Evolutionary conservation across 2,888 invertebrate species (phyloP).

Genomic region (Dicyrtoma fusca): DNA sequence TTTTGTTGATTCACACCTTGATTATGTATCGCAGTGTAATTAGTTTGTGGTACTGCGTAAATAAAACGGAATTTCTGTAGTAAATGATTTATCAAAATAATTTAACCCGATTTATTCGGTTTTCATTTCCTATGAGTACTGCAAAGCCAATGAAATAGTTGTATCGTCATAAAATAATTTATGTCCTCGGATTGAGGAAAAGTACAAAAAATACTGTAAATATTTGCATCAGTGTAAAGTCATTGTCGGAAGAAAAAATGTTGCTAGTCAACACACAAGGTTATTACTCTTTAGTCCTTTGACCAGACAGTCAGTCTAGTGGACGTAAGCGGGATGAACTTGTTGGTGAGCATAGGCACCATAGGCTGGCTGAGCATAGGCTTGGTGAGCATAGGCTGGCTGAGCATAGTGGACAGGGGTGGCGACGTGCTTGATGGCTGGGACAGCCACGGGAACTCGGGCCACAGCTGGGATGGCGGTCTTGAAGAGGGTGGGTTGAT

Average conservation of each 20-base stretch:
- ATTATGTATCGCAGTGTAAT: too few species aligned
- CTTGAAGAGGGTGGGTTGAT: slow-evolving; percentile 64
- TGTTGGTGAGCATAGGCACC: slow-evolving; percentile 33
- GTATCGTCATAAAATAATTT: too few species aligned
- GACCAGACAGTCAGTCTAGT: not conserved
- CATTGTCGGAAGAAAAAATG: not conserved
- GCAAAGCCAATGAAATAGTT: not conserved
- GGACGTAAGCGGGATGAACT: slow-evolving; percentile 25
- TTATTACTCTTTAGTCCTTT: not conserved
- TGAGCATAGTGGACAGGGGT: slow-evolving; percentile 46
- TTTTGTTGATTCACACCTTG: too few species aligned
- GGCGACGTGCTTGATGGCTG: slow-evolving; percentile 53
- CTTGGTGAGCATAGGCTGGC: slow-evolving; percentile 20
- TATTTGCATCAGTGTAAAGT: not conserved
- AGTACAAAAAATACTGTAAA: slow-evolving; percentile 1
- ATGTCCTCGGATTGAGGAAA: not conserved
- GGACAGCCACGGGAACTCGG: slow-evolving; percentile 57
- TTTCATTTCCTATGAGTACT: not conserved
- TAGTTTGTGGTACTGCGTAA: too few species aligned
- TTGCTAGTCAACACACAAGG: not conserved
- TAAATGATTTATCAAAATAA: too few species aligned
- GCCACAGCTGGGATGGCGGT: slow-evolving; percentile 62
- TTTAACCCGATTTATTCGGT: too few species aligned
- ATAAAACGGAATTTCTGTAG: too few species aligned
- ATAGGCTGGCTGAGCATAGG: slow-evolving; percentile 6